Percentiles rank a stretch among this genome's conserved stretches.
Evolutionary conservation across 1,140 invertebrate species (phyloP).

Genomic region (Dendroctonus ponderosae): DNA sequence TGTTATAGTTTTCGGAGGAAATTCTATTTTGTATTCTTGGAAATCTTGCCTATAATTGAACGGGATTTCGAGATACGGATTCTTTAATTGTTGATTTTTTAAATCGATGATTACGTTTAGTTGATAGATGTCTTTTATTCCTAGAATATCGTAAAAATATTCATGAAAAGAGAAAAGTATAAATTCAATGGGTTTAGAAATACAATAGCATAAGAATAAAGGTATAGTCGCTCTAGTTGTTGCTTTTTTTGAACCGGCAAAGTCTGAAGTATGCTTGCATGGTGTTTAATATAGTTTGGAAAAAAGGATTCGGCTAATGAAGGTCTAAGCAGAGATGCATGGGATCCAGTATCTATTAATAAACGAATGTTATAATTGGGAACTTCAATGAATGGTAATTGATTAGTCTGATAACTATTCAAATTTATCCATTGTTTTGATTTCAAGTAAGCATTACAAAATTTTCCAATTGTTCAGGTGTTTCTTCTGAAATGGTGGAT

Average conservation of each 20-base stretch:
- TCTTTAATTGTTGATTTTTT: slow-evolving; percentile 1
- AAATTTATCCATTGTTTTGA: neutral
- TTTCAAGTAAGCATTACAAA: neutral
- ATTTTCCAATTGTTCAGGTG: no score
- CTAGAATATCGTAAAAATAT: neutral
- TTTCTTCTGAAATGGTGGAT: no score
- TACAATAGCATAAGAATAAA: neutral
- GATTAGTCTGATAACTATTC: slow-evolving; percentile 1
- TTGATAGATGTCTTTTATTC: slow-evolving; percentile 1
- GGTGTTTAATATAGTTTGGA: neutral
- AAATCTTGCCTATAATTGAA: neutral
- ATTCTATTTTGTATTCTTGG: neutral
- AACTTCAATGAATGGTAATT: no score
- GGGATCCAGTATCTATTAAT: neutral
- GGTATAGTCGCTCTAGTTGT: neutral
- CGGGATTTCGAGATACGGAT: neutral
- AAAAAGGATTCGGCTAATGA: neutral
- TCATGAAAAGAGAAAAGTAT: slow-evolving; percentile 5
- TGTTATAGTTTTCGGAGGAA: neutral
- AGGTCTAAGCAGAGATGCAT: neutral
- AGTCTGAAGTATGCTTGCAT: neutral
- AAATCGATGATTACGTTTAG: neutral
- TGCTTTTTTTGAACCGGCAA: neutral
- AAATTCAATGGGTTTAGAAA: neutral
- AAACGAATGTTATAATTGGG: neutral